phyloP scores from a whole-genome alignment of 1,140 invertebrate species.

The Sweltsa coloradensis region DNA sequence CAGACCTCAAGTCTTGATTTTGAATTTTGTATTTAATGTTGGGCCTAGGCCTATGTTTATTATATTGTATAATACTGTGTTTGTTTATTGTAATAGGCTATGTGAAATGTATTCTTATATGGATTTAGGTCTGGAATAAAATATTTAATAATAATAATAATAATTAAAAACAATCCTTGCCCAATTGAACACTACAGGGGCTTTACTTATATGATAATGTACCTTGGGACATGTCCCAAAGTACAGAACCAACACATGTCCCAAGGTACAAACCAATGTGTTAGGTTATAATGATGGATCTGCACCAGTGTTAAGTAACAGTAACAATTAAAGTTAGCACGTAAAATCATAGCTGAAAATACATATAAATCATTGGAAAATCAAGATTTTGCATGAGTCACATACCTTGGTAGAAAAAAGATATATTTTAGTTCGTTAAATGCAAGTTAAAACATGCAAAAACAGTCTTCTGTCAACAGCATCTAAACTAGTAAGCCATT shows the following conservation, averaged over 20 bases:
- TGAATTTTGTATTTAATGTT: too few species aligned
- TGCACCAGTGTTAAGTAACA: neutral
- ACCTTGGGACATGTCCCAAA: slow-evolving; percentile 5
- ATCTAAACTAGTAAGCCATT: neutral
- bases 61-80: too few species aligned
- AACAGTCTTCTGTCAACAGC: neutral
- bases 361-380: neutral
- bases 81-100: too few species aligned
- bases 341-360: neutral
- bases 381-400: neutral
- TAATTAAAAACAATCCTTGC: too few species aligned
- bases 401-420: neutral
- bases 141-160: too few species aligned
- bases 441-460: neutral
- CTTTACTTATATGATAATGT: neutral
- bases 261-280: neutral
- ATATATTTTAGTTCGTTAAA: neutral
- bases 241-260: slow-evolving; percentile 2
- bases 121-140: too few species aligned
- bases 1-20: too few species aligned
- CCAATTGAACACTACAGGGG: neutral
- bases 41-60: too few species aligned
- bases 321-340: neutral
- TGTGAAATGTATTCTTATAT: too few species aligned
- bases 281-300: too few species aligned